Evolutionary conservation across 1,140 invertebrate genomes (phyloP).

Genomic region (Papilio dardanus): DNA sequence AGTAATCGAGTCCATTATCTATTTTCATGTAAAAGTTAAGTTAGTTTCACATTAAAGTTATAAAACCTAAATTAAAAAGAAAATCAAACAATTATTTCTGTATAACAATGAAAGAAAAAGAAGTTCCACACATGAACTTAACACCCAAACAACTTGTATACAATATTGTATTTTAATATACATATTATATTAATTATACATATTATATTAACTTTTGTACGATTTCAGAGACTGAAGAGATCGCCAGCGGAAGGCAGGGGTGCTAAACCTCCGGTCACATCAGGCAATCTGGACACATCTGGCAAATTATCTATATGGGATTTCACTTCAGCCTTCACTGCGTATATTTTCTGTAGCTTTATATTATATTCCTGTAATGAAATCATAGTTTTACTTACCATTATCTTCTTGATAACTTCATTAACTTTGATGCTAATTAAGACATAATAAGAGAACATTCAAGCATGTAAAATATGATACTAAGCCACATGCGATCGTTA

Average conservation of each 20-base stretch:
- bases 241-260: constrained; percentile 97
- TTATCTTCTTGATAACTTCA: neutral
- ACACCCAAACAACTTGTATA: neutral
- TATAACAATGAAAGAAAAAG: constrained; percentile 1
- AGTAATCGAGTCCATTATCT: too few relatives aligned
- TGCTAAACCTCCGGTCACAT: constrained; percentile 94
- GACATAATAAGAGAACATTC: too few relatives aligned
- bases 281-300: constrained; percentile 94
- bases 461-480: too few relatives aligned
- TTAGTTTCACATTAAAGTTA: neutral
- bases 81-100: neutral
- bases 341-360: constrained; percentile 92
- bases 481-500: too few relatives aligned
- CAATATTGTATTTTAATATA: neutral
- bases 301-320: constrained; percentile 96
- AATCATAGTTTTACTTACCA: neutral
- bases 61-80: neutral
- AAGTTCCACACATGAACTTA: neutral
- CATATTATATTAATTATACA: too few relatives aligned
- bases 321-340: constrained; percentile 93
- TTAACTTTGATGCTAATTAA: neutral
- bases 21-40: too few relatives aligned
- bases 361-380: constrained; percentile 81
- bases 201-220: neutral
- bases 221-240: constrained; percentile 88